Evolutionary conservation across 2,113 vertebrate genomes (phyloP).

Genomic region (Sterrhoptilus dennistouni): DNA sequence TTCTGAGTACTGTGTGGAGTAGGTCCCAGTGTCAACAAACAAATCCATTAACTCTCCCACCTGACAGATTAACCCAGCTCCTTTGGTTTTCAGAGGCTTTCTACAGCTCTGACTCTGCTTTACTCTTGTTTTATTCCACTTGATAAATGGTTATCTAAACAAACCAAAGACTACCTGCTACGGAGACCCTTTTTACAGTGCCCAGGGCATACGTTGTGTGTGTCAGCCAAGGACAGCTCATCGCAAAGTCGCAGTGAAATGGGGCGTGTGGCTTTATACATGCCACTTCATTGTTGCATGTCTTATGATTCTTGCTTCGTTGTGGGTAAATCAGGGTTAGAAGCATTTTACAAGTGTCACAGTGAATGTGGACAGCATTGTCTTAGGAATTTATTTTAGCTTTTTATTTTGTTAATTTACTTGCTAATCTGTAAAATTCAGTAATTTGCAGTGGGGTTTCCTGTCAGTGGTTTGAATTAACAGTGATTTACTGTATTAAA

Average conservation of each 20-base stretch:
- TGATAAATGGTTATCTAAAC: not conserved
- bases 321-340: not conserved
- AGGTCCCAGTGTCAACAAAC: not conserved
- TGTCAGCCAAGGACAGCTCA: not conserved
- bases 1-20: not conserved
- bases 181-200: not conserved
- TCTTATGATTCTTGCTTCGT: not conserved
- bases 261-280: not conserved
- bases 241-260: not conserved
- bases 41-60: not conserved
- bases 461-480: constrained; percentile 25
- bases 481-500: not conserved
- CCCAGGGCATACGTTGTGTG: not conserved
- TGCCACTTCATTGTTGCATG: not conserved
- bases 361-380: not conserved
- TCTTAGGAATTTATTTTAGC: not conserved
- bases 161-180: not conserved
- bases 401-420: constrained; percentile 11
- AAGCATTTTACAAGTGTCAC: not conserved
- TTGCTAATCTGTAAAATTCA: constrained; percentile 23
- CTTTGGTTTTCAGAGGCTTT: not conserved
- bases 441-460: constrained; percentile 16
- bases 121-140: not conserved
- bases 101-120: not conserved
- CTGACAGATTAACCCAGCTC: not conserved